phyloP scores from a whole-genome alignment of 1,140 invertebrate species.

The Probaryconus sp. region DNA sequence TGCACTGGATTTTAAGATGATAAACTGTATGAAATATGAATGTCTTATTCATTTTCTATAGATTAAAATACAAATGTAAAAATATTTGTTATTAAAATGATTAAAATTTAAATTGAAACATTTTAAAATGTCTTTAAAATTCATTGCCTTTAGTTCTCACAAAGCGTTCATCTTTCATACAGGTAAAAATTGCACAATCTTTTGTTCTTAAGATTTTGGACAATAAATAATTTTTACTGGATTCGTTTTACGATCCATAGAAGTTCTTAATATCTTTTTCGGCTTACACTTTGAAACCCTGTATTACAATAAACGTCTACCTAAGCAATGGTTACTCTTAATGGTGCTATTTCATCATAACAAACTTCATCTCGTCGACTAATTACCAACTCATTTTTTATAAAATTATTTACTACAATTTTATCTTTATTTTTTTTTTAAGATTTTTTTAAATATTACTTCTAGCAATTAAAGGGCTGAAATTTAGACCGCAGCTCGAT shows the following conservation, averaged over 20 bases:
- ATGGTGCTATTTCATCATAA: constrained; percentile 68
- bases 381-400: constrained; percentile 64
- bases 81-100: too few relatives aligned
- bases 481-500: too few relatives aligned
- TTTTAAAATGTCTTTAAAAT: too few relatives aligned
- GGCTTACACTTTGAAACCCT: constrained; percentile 41
- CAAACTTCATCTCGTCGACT: constrained; percentile 70
- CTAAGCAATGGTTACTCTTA: constrained; percentile 58
- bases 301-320: constrained; percentile 57
- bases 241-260: too few relatives aligned
- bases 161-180: too few relatives aligned
- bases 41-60: background rate
- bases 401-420: constrained; percentile 72
- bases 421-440: constrained; percentile 35
- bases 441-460: constrained; percentile 1
- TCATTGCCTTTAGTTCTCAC: too few relatives aligned
- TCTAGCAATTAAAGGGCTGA: constrained; percentile 12
- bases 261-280: constrained; percentile 38
- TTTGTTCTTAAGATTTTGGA: background rate
- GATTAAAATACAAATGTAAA: background rate
- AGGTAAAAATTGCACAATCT: constrained; percentile 45
- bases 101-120: too few relatives aligned
- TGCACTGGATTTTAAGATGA: too few relatives aligned
- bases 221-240: background rate
- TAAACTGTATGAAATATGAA: constrained; percentile 3